Evolutionary conservation across 2,797 vertebrate genomes (phyloP).

Genomic region (Dermochelys coriacea): DNA sequence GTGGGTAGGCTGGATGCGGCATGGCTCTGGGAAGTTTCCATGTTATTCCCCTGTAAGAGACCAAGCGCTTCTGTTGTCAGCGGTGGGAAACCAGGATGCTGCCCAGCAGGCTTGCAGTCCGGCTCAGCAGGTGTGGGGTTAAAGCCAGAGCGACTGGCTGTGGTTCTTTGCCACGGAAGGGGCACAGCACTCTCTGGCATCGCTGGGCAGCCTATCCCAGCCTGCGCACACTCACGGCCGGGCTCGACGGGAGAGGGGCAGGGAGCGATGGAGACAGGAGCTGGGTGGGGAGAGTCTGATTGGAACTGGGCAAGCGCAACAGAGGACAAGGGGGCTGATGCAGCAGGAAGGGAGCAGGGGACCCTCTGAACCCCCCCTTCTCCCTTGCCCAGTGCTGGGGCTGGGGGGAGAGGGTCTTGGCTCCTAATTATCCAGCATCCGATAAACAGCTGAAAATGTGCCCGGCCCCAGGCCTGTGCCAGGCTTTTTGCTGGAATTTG

Average conservation of each 20-base stretch:
- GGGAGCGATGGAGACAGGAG: too few species aligned
- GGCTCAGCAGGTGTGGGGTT: background rate
- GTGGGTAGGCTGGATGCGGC: background rate
- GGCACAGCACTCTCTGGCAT: background rate
- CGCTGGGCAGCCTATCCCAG: background rate
- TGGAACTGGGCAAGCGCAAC: background rate
- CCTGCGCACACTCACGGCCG: too few species aligned
- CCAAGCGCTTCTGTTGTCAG: background rate
- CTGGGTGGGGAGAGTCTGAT: too few species aligned
- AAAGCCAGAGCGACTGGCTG: background rate
- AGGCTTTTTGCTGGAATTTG: background rate
- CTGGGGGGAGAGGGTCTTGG: background rate
- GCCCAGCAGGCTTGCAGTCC: background rate
- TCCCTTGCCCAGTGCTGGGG: background rate
- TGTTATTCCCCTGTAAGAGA: background rate
- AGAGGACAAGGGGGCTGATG: background rate
- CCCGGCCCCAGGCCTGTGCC: too few species aligned
- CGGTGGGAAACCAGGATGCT: background rate
- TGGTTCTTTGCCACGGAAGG: background rate
- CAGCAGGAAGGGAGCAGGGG: background rate
- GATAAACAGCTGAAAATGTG: background rate
- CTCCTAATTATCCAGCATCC: background rate
- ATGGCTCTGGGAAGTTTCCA: background rate
- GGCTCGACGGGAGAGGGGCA: too few species aligned
- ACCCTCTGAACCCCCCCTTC: background rate